Percentiles rank a stretch among this genome's conserved stretches.
Conservation (phyloP, 2,797 vertebrate species). For the Pterois miles region DNA sequence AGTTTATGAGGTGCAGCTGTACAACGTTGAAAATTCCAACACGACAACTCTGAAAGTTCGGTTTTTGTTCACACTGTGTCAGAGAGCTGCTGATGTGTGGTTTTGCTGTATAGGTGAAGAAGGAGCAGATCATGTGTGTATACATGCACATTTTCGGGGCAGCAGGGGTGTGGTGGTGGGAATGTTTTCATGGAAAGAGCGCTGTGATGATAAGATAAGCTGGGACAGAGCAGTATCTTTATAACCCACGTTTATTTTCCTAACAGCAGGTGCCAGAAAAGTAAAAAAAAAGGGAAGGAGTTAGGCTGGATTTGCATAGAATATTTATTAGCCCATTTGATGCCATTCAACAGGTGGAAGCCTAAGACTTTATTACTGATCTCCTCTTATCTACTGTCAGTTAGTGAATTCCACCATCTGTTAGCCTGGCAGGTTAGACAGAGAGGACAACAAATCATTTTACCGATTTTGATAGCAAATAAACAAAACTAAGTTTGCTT, state of each 20-base stretch:
- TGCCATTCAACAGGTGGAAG: constrained; percentile 13
- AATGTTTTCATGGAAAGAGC: constrained; percentile 14
- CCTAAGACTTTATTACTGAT: not conserved
- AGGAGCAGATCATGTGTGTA: not conserved
- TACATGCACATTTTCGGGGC: not conserved
- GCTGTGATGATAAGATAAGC: constrained; percentile 32
- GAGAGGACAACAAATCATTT: not conserved
- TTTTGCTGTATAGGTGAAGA: not conserved
- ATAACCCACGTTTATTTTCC: constrained; percentile 24
- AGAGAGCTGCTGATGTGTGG: not conserved
- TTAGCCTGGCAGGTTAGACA: not conserved
- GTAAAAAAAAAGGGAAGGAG: constrained; percentile 40
- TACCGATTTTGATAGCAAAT: not conserved
- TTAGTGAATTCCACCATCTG: constrained; percentile 26
- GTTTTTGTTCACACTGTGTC: not conserved
- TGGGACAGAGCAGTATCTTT: constrained; percentile 15
- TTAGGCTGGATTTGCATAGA: constrained; percentile 27
- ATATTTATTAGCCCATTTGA: not conserved
- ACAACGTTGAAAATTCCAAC: not conserved
- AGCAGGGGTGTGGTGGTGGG: not conserved
- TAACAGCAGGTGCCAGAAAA: constrained; percentile 33
- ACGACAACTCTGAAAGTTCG: not conserved
- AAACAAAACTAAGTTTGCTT: not conserved
- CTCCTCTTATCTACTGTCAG: not conserved
- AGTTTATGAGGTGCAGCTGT: not conserved